phyloP scores from a whole-genome alignment of 2,888 invertebrate genomes.

The Smittia aterrima region DNA sequence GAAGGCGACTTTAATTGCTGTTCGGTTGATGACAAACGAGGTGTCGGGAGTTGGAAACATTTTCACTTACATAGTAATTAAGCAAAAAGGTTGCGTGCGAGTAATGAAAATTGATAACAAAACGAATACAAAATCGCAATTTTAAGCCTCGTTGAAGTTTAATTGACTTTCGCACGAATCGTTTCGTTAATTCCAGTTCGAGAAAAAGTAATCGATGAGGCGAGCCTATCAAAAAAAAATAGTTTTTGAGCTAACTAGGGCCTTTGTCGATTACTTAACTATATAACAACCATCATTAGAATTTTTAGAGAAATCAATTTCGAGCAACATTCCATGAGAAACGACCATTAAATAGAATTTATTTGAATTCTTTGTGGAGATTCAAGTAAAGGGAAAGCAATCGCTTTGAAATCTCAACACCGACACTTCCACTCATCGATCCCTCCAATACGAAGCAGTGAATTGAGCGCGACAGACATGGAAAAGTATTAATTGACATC shows the following conservation, averaged over 20 bases:
- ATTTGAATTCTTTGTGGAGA: not conserved
- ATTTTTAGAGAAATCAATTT: constrained; percentile 11
- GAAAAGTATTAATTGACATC: constrained; percentile 22
- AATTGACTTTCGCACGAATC: constrained; percentile 1
- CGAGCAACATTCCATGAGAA: constrained; percentile 1
- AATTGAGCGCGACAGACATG: not conserved
- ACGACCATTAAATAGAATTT: not conserved
- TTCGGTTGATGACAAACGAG: not conserved
- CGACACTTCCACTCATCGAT: no score
- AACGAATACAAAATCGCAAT: not conserved
- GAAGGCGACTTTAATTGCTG: not conserved
- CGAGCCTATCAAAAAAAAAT: not conserved
- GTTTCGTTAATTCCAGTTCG: not conserved
- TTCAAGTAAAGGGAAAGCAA: not conserved
- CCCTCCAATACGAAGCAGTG: not conserved
- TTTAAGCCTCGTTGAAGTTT: constrained; percentile 6
- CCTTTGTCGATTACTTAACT: not conserved
- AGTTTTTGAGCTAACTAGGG: not conserved
- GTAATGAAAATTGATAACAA: constrained; percentile 1
- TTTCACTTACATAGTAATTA: not conserved
- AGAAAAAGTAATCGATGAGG: not conserved
- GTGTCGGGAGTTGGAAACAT: constrained; percentile 6
- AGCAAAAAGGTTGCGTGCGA: not conserved
- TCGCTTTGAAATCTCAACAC: no score
- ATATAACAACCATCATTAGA: not conserved